Evolutionary conservation across 2,888 invertebrate species (phyloP).

Genomic region (Heliconius cydno): DNA sequence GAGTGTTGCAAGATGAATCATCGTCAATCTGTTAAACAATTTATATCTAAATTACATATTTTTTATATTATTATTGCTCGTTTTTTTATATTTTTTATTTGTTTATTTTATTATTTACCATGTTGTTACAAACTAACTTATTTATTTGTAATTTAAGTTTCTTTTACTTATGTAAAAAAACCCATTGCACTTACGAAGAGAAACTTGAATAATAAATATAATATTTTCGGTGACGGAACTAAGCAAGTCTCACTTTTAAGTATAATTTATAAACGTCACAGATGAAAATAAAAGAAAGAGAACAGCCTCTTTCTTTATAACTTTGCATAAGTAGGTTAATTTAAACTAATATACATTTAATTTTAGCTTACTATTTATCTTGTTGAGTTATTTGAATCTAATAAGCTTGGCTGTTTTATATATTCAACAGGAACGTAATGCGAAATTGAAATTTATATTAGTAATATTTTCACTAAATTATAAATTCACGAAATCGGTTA

Average conservation of each 20-base stretch:
- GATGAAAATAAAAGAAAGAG: not conserved
- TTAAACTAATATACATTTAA: not conserved
- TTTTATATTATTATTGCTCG: too few relatives aligned
- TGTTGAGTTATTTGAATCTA: not conserved
- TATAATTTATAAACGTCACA: too few relatives aligned
- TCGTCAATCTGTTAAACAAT: conserved; percentile 91
- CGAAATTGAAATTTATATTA: too few relatives aligned
- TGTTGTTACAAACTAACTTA: too few relatives aligned
- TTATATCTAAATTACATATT: conserved; percentile 6
- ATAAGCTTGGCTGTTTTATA: not conserved
- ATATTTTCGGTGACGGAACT: too few relatives aligned
- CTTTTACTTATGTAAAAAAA: too few relatives aligned
- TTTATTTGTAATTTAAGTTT: too few relatives aligned
- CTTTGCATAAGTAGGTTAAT: not conserved
- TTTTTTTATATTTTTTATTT: not conserved
- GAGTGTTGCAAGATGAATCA: conserved; percentile 88
- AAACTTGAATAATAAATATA: too few relatives aligned
- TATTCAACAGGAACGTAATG: not conserved
- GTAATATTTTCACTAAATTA: too few relatives aligned
- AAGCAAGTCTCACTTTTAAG: too few relatives aligned
- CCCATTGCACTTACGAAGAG: too few relatives aligned
- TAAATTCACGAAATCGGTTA: not conserved
- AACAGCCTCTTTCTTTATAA: not conserved
- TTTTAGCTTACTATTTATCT: not conserved
- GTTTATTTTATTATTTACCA: not conserved